phyloP scores from a whole-genome alignment of 1,140 invertebrate species.

The Bombus confusus region DNA sequence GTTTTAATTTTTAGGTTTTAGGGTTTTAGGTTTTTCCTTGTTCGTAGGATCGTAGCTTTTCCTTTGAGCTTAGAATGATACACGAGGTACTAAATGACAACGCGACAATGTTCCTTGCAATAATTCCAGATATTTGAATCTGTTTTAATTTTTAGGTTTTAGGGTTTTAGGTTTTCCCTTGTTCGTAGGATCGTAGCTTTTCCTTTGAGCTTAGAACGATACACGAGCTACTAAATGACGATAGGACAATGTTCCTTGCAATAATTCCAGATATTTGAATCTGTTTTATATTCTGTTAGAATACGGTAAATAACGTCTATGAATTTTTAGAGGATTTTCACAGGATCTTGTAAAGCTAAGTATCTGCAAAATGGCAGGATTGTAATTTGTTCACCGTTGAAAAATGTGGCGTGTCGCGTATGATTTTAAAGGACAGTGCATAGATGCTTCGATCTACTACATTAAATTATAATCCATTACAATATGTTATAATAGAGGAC shows the following conservation, averaged over 20 bases:
- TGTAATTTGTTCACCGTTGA: background rate
- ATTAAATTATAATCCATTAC: background rate
- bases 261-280: background rate
- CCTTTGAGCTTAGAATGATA: too few species aligned
- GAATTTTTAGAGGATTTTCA: background rate
- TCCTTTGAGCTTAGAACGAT: too few species aligned
- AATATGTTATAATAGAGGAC: background rate
- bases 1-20: too few species aligned
- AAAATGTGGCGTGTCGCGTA: too few species aligned
- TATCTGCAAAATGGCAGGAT: fast-evolving
- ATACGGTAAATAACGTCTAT: background rate
- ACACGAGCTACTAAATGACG: too few species aligned
- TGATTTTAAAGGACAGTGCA: background rate
- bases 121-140: background rate
- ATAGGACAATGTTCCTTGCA: too few species aligned
- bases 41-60: too few species aligned
- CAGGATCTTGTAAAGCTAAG: background rate
- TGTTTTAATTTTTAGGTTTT: too few species aligned
- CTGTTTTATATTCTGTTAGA: background rate
- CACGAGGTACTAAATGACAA: too few species aligned
- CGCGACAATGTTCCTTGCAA: fast-evolving
- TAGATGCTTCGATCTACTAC: background rate
- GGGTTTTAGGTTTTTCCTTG: too few species aligned
- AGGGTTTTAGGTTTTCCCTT: too few species aligned
- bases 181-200: too few species aligned